Evolutionary conservation across 2,797 vertebrate species (phyloP), one percentile per base, ranked within the genome.

Genomic region (Toxotes lorentzi): DNA sequence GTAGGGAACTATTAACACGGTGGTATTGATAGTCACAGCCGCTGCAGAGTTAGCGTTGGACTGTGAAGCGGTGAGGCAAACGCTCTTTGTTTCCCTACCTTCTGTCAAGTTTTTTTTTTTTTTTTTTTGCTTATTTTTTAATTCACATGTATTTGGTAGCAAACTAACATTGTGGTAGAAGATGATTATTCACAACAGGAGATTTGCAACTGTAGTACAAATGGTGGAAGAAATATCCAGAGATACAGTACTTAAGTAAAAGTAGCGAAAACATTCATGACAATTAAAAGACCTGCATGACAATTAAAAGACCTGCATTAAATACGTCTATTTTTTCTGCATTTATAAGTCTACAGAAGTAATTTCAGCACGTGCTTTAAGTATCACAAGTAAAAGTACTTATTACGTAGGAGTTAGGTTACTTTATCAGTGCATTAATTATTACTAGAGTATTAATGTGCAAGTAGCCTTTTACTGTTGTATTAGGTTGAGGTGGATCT

Each of bases 181-280:
- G 56, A 68, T 56, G 57, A 56, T 48, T 76, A 81, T 74, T 59
- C 79, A 76, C 73, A 77, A 67, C 11, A 8, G 24, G 23, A 54
- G 2, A 7, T 12, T 16, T 53, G 5, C 2, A 13, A 13, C n/a
- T 13, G 6, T 24, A 34, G 34, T 58, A 27, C 16, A 27, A 51
- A 35, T n/a, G 13, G 4, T 45, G n/a, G 13, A 58, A 14, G 6
- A 50, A 43, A 40, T 40, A 2, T n/a, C n/a, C 38, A 35, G 21
- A 19, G 10, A 10, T 5, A 1, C 7, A 30, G 17, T 30, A 16
- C 2, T 23, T 27, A 19, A 32, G 30, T 56, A 4, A 32, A 59
- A 57, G 7, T 2, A 8, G 1, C 14, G 30, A 19, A n/a, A n/a
- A 8, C 23, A 12, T 30, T 30, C 27, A 30, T 30, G 27, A 19